Conservation (phyloP, 2,888 invertebrate species). For the Ellobium chinense region DNA sequence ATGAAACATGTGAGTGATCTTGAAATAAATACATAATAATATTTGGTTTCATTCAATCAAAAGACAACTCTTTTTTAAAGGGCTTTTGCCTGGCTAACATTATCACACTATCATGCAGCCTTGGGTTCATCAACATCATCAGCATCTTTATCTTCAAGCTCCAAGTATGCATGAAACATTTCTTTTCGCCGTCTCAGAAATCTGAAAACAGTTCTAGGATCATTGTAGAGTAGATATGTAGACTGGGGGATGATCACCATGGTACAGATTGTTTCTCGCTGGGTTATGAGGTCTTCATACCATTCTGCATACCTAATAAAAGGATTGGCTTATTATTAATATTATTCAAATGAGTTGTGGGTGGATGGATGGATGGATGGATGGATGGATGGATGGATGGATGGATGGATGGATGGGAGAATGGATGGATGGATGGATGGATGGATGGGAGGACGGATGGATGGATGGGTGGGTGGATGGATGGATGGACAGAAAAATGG, state of each 20-base stretch:
- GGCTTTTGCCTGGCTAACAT: not conserved
- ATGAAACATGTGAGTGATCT: too few relatives aligned
- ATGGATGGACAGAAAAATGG: too few relatives aligned
- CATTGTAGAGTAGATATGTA: slow-evolving; percentile 29
- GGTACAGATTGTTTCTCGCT: slow-evolving; percentile 23
- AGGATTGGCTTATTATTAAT: too few relatives aligned
- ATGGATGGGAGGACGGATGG: not conserved
- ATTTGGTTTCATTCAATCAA: too few relatives aligned
- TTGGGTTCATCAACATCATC: not conserved
- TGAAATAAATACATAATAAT: too few relatives aligned
- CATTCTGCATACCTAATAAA: slow-evolving; percentile 21
- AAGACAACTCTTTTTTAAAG: too few relatives aligned
- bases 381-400: not conserved
- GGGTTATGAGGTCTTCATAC: slow-evolving; percentile 27
- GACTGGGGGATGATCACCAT: slow-evolving; percentile 22
- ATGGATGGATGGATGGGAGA: not conserved
- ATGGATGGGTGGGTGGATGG: not conserved
- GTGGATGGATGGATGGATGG: not conserved
- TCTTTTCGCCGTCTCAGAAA: not conserved
- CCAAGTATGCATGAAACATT: slow-evolving; percentile 29
- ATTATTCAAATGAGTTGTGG: too few relatives aligned
- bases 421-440: not conserved
- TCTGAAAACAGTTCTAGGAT: slow-evolving; percentile 1
- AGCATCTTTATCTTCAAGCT: slow-evolving; percentile 1
- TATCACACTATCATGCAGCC: too few relatives aligned